phyloP scores from a whole-genome alignment of 1,140 invertebrate genomes.

The Diachasmimorpha longicaudata region DNA sequence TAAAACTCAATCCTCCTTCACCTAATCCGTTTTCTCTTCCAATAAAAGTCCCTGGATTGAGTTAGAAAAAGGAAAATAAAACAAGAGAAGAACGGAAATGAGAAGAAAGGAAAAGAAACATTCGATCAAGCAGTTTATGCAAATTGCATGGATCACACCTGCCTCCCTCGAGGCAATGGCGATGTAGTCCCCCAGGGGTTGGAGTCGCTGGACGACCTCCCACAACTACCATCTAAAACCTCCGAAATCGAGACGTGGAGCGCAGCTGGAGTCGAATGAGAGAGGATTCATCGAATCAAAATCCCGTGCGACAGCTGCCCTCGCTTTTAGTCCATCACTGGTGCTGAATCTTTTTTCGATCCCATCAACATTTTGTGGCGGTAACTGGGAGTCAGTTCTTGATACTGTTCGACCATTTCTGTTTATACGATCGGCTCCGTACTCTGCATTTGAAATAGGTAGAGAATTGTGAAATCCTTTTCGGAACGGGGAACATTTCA shows the following conservation, averaged over 20 bases:
- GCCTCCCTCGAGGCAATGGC: background rate
- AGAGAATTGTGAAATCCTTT: background rate
- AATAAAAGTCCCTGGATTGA: too few species aligned
- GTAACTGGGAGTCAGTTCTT: background rate
- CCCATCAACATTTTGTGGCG: background rate
- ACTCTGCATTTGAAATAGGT: background rate
- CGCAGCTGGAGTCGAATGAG: conserved; percentile 1
- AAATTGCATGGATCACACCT: conserved; percentile 4
- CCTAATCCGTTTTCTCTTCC: conserved; percentile 63
- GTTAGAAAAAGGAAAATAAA: background rate
- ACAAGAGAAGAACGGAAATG: background rate
- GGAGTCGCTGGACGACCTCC: conserved; percentile 1
- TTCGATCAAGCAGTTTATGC: conserved; percentile 4
- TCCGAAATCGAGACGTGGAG: background rate
- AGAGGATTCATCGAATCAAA: conserved; percentile 4
- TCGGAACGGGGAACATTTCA: background rate
- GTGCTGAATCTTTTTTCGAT: conserved; percentile 5
- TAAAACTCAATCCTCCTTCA: too few species aligned
- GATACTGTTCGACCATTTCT: background rate
- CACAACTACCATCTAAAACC: background rate
- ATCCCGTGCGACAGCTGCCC: background rate
- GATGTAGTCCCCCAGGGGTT: background rate
- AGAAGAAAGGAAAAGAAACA: conserved; percentile 1
- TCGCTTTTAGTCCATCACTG: background rate
- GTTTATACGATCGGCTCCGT: background rate